Evolutionary conservation across 2,113 vertebrate genomes (phyloP).

Genomic region (Laticauda colubrina): DNA sequence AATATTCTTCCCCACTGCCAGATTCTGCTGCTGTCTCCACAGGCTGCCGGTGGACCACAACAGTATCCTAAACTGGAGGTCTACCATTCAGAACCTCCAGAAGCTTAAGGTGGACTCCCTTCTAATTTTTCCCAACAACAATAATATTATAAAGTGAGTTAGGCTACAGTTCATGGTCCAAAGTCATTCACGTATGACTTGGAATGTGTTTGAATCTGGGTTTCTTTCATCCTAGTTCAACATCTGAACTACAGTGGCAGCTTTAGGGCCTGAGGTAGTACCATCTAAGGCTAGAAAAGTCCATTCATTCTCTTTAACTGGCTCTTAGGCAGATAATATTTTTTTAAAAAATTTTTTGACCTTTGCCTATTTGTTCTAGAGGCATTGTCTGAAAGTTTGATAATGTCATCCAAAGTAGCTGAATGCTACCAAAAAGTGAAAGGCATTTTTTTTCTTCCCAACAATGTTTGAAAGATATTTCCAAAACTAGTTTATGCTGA

Average conservation of each 20-base stretch:
- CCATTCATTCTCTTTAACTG: not conserved
- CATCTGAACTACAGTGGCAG: not conserved
- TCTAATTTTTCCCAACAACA: not conserved
- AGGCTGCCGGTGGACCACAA: no score
- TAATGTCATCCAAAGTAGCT: not conserved
- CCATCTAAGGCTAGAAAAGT: not conserved
- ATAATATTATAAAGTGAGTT: not conserved
- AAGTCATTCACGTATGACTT: not conserved
- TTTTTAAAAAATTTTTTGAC: no score
- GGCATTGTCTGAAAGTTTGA: not conserved
- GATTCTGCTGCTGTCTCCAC: no score
- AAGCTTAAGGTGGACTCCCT: not conserved
- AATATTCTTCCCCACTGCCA: no score
- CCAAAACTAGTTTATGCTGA: constrained; percentile 23
- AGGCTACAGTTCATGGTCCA: not conserved
- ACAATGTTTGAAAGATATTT: constrained; percentile 22
- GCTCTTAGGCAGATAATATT: not conserved
- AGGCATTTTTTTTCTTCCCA: rapidly evolving
- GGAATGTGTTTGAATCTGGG: not conserved
- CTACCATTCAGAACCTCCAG: not conserved
- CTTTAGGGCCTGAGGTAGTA: not conserved
- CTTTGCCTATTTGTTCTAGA: not conserved
- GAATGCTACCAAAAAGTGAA: not conserved
- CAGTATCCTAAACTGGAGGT: not conserved
- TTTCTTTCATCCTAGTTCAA: not conserved